phyloP scores from a whole-genome alignment of 2,888 invertebrate species.

The Acrobasis consociella region DNA sequence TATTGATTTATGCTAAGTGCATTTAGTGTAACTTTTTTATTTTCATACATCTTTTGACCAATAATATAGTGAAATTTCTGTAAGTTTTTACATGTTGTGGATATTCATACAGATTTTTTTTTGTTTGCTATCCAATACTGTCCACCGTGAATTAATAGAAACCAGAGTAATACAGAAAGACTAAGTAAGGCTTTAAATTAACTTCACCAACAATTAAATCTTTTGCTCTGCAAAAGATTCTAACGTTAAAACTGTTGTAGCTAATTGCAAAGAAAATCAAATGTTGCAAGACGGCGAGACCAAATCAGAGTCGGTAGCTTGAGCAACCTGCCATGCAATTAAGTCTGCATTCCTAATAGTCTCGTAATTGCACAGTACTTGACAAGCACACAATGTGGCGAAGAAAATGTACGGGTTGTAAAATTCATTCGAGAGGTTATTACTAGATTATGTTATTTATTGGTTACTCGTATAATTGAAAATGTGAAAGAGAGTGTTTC shows the following conservation, averaged over 20 bases:
- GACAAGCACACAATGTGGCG: conserved; percentile 4
- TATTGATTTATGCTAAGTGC: conserved; percentile 16
- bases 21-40: too few relatives aligned
- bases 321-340: conserved; percentile 29
- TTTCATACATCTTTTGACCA: too few relatives aligned
- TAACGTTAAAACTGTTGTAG: not conserved
- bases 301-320: conserved; percentile 32
- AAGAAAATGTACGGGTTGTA: conserved; percentile 2
- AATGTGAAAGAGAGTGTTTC: too few relatives aligned
- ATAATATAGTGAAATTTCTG: too few relatives aligned
- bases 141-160: too few relatives aligned
- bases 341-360: conserved; percentile 36
- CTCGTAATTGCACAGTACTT: conserved; percentile 26
- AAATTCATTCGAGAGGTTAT: not conserved
- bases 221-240: too few relatives aligned
- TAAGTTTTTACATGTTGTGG: too few relatives aligned
- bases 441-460: conserved; percentile 11
- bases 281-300: conserved; percentile 20
- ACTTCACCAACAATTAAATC: too few relatives aligned
- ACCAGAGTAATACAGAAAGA: too few relatives aligned
- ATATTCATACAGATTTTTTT: too few relatives aligned
- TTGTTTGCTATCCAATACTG: too few relatives aligned
- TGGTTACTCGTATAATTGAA: not conserved
- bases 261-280: not conserved
- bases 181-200: too few relatives aligned